Conservation (phyloP, 2,888 invertebrate genomes). For the Lasioglossum calceatum region DNA sequence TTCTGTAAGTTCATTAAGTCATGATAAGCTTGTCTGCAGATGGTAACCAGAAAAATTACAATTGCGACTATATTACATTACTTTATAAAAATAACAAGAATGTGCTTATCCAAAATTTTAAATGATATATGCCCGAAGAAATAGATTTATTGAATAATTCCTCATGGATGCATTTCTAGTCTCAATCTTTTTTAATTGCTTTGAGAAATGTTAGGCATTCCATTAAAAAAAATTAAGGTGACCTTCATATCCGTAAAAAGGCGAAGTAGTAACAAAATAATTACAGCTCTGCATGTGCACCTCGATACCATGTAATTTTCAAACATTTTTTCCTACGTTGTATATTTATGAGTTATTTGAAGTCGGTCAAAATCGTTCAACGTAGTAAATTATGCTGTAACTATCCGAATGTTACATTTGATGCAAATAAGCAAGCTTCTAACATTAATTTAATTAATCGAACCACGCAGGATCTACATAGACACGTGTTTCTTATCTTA, state of each 20-base stretch:
- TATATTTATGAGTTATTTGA: background rate
- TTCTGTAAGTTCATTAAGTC: conserved; percentile 4
- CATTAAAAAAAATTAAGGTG: background rate
- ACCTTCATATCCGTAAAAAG: background rate
- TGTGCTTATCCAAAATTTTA: too few relatives aligned
- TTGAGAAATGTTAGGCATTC: too few relatives aligned
- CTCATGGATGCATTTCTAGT: too few relatives aligned
- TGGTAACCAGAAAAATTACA: background rate
- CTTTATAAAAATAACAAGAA: too few relatives aligned
- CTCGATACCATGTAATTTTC: background rate
- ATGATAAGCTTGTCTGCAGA: background rate
- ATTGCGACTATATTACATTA: background rate
- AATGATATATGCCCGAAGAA: too few relatives aligned
- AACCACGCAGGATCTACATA: too few relatives aligned
- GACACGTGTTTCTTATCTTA: too few relatives aligned
- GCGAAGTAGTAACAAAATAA: background rate
- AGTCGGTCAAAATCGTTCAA: background rate
- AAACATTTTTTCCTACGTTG: background rate
- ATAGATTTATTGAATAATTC: too few relatives aligned
- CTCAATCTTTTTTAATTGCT: too few relatives aligned
- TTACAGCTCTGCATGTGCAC: background rate
- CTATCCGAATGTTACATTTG: background rate
- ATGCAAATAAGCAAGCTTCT: background rate
- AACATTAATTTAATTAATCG: too few relatives aligned
- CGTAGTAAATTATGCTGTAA: background rate